phyloP scores from a whole-genome alignment of 2,113 vertebrate species.

The Mola mola region DNA sequence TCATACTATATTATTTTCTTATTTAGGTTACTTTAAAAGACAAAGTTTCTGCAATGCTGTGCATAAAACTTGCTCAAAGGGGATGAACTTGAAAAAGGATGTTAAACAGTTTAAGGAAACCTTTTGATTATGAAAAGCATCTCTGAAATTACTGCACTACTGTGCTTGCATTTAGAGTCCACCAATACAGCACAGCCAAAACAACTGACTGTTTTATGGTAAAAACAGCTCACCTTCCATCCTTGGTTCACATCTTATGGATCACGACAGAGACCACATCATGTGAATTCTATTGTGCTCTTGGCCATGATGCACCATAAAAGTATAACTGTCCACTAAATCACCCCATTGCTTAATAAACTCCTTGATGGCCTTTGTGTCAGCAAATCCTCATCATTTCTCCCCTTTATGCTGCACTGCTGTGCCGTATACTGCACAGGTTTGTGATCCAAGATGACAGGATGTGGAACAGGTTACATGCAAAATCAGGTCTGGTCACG shows the following conservation, averaged over 20 bases:
- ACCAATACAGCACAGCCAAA: neutral
- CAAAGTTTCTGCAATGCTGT: too few relatives aligned
- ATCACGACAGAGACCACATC: conserved; percentile 69
- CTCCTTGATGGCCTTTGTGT: neutral
- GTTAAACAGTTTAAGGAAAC: too few relatives aligned
- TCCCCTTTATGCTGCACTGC: too few relatives aligned
- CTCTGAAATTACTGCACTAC: neutral
- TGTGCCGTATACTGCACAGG: neutral
- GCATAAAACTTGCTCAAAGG: too few relatives aligned
- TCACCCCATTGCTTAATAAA: conserved; percentile 4
- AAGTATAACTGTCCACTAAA: conserved; percentile 50
- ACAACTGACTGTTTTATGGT: conserved; percentile 81
- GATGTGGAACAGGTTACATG: too few relatives aligned
- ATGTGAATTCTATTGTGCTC: conserved; percentile 65
- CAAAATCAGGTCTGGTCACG: too few relatives aligned
- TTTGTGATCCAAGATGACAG: neutral
- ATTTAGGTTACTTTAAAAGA: too few relatives aligned
- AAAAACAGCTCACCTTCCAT: conserved; percentile 74
- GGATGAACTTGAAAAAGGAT: too few relatives aligned
- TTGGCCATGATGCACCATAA: conserved; percentile 46
- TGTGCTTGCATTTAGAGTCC: conserved; percentile 18
- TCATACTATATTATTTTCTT: neutral
- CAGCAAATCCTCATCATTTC: conserved; percentile 7
- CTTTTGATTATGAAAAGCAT: conserved; percentile 1
- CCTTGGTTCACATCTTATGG: conserved; percentile 72